Evolutionary conservation across 1,140 invertebrate genomes (phyloP).

Genomic region (Neodiprion virginianus): DNA sequence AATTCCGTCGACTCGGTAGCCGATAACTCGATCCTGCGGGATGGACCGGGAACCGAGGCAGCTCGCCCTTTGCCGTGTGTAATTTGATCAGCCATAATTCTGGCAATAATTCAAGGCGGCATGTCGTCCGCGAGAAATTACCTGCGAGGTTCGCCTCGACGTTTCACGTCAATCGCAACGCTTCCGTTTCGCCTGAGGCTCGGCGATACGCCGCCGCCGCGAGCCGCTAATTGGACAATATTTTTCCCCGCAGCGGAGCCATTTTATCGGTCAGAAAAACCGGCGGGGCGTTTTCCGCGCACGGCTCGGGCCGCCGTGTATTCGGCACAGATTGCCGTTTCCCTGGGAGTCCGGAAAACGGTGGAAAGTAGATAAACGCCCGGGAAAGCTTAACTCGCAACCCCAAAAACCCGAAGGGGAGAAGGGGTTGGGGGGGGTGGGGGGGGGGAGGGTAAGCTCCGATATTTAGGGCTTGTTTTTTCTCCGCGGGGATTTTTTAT

Average conservation of each 20-base stretch:
- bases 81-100: constrained; percentile 6
- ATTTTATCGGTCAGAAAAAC: background rate
- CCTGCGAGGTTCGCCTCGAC: too few species aligned
- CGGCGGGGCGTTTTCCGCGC: background rate
- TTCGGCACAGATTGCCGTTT: constrained; percentile 34
- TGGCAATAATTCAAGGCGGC: background rate
- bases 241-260: background rate
- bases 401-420: constrained; percentile 15
- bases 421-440: too few species aligned
- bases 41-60: background rate
- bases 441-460: constrained; percentile 32
- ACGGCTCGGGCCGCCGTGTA: constrained; percentile 10
- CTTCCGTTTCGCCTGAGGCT: background rate
- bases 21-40: background rate
- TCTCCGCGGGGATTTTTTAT: constrained; percentile 31
- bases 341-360: constrained; percentile 18
- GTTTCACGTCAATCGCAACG: background rate
- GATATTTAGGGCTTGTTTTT: constrained; percentile 45
- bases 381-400: constrained; percentile 39
- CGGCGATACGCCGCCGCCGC: background rate
- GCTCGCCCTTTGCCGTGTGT: background rate
- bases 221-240: background rate
- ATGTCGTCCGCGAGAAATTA: background rate
- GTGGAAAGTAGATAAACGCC: constrained; percentile 44
- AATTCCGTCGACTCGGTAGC: background rate